Base-by-base conservation (phyloP, 2,113 vertebrate genomes). In the Anhinga rufa region DNA sequence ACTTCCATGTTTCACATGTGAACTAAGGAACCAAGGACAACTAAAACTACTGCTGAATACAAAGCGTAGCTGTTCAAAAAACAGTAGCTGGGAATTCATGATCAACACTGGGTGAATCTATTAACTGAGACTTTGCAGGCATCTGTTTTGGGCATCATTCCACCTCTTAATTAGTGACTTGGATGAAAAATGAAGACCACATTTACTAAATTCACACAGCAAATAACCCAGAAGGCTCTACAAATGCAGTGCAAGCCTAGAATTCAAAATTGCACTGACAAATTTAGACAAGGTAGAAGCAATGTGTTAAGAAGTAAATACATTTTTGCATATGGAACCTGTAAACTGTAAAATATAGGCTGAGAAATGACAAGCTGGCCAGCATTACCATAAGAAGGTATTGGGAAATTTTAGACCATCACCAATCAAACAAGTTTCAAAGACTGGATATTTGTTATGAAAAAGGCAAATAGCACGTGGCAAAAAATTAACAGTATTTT, bases 121-220 rank as follows among this genome's bases (percentile, higher is more conserved):
- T 90, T 86, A 92, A 86, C 49, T 49, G 71, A 93, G 82, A 38
- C 15, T 88, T 77, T 48, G 57, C 94, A 95, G 82, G 62, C 62
- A 0, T 89, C 86, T 91, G 80, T 65, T 95, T 96, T 91, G 93
- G 95, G 89, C 86, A 96, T 83, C 76, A 81, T 94, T 95, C 92
- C 86, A 96, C 77, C 64, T 92, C 89, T 72, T 89, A 83, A 94
- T 95, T 88, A 94, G 93, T 36, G 64, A 81, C 64, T 88, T 83
- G 76, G 89, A 95, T 91, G 86, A 94, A 96, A 92, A 92, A 91
- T 34, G 40, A 95, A 96, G 83, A 65, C 38, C 62, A 42, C 78
- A 49, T 93, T 92, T 92, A 90, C 86, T 86, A 69, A 93, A 91
- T 64, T 80, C 76, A 70, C 57, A 80, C 86, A 83, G 60, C 83